Evolutionary conservation across 2,797 vertebrate genomes (phyloP), one percentile per base, ranked within the genome.

Genomic region (Rhinatrema bivittatum): DNA sequence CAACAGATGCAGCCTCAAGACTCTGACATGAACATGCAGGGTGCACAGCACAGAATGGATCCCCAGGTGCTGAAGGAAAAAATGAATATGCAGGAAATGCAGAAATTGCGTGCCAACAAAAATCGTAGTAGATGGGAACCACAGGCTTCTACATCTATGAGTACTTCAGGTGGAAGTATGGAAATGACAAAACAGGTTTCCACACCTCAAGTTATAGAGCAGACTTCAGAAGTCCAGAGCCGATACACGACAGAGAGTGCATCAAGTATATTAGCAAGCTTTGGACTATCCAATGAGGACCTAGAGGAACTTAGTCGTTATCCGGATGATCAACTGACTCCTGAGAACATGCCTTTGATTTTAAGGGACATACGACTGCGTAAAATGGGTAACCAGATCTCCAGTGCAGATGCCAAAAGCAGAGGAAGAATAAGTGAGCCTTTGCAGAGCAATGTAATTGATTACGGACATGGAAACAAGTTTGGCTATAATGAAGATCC

Each of bases 201-300:
- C 25, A 1, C 71, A 0, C 17, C 56, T 1, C 68, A 46, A 35
- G 20, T 53, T 11, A 20, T 62, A n/a, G 69, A 75, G 20, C 72
- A 56, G 33, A 67, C 22, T 5, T 32, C 74, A 3, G 70, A 46
- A 17, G 62, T 51, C 10, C 85, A 82, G 52, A 74, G 60, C 51
- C 90, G 84, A 20, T 94, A 93, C 56, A 95, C 86, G 0, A 87
- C 85, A 0, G 91, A 97, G 55, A 90, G 88, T 4, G 93, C 93
- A 14, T 79, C 87, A 18, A 90, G 82, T 46, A 94, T 99, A 42
- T 77, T 99, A 34, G 72, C 87, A 20, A 89, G 88, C n/a, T 97
- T 97, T 31, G 91, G 93, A 39, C 80, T 98, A 27, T 91, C 93
- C 25, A 93, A 90, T 25, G 94, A 97, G 33, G 96, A 99, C 39